Conservation (phyloP, 2,797 vertebrate genomes). For the Cichlasoma orientale region DNA sequence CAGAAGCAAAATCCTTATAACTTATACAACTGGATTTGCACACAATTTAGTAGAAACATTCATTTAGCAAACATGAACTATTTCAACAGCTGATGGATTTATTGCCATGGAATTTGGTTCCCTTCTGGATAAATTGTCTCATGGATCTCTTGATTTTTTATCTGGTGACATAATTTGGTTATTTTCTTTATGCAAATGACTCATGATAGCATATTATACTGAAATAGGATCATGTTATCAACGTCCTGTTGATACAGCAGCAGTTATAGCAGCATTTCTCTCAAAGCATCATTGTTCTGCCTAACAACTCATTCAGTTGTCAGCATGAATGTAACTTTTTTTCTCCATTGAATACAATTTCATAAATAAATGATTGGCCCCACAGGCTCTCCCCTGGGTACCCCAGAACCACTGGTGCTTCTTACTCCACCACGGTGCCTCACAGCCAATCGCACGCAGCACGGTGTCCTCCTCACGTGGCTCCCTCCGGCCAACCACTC, state of each 20-base stretch:
- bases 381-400: slow-evolving; percentile 95
- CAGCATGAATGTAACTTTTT: neutral
- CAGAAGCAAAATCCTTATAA: no score
- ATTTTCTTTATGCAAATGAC: neutral
- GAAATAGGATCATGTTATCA: neutral
- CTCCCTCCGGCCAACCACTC: slow-evolving; percentile 97
- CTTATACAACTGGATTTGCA: neutral
- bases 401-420: slow-evolving; percentile 99
- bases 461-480: slow-evolving; percentile 98
- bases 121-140: neutral
- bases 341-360: neutral
- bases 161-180: neutral
- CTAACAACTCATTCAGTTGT: neutral
- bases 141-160: neutral
- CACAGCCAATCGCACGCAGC: slow-evolving; percentile 99
- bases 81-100: neutral
- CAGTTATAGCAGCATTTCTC: neutral
- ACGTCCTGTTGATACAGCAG: neutral
- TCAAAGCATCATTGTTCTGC: neutral
- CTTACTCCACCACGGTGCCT: slow-evolving; percentile 99
- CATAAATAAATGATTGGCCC: neutral
- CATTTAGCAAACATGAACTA: neutral
- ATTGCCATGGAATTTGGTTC: neutral
- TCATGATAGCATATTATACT: no score
- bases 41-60: neutral